Conservation (phyloP, 1,140 invertebrate species). For the Proctacanthus coquilletti region DNA sequence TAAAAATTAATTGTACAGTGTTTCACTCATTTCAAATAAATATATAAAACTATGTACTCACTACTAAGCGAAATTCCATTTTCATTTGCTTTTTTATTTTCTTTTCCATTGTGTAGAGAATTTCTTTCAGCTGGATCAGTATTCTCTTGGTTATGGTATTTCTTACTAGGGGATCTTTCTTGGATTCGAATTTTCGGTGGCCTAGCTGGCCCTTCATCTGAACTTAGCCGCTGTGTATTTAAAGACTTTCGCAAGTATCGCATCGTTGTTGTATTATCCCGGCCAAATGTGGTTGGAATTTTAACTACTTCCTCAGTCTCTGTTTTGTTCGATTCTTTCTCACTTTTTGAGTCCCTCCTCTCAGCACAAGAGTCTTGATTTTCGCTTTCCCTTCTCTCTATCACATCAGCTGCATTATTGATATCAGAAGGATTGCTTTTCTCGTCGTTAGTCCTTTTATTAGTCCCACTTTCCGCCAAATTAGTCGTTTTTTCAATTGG, state of each 20-base stretch:
- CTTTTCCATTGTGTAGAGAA: background rate
- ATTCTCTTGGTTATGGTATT: background rate
- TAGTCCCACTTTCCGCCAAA: too few relatives aligned
- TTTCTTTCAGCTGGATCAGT: conserved; percentile 8
- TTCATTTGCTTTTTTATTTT: background rate
- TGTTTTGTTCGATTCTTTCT: background rate
- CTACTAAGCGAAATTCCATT: background rate
- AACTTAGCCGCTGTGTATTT: conserved; percentile 13
- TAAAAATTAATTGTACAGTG: too few relatives aligned
- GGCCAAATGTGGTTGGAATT: conserved; percentile 15
- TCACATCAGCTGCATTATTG: background rate
- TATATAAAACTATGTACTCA: too few relatives aligned
- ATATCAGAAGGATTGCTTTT: background rate
- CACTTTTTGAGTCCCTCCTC: too few relatives aligned
- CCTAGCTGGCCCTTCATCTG: conserved; percentile 7
- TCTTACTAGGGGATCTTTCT: background rate
- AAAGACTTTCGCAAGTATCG: conserved; percentile 17
- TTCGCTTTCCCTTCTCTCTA: conserved; percentile 1
- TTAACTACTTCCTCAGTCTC: background rate
- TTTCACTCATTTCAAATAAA: too few relatives aligned
- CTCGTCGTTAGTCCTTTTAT: too few relatives aligned
- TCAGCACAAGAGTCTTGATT: too few relatives aligned
- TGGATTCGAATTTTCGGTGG: conserved; percentile 9
- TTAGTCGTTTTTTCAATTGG: background rate
- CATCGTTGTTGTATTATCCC: conserved; percentile 13